Evolutionary conservation across 2,888 invertebrate species (phyloP).

Genomic region (Sussaba pulchella): DNA sequence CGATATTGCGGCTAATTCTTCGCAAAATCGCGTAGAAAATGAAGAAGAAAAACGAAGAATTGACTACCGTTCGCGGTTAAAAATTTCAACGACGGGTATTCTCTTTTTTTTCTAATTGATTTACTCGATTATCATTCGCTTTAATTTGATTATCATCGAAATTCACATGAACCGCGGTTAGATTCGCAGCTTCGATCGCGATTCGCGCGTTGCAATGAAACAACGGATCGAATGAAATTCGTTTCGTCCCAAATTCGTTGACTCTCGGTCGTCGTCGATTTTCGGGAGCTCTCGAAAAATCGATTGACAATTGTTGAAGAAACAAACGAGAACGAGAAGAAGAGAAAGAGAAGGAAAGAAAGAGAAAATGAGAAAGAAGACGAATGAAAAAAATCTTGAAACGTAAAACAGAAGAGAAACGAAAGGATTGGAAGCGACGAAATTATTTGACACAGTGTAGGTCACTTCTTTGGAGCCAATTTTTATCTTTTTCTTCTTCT

Average conservation of each 20-base stretch:
- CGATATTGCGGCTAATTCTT: constrained; percentile 12
- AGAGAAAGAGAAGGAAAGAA: too few species aligned
- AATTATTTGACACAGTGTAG: background rate
- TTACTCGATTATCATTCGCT: too few species aligned
- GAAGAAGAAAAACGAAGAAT: too few species aligned
- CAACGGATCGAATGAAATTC: background rate
- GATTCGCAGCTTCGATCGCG: background rate
- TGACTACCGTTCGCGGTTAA: background rate
- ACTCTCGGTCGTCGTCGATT: background rate
- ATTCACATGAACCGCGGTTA: background rate
- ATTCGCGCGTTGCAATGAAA: background rate
- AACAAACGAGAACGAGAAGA: too few species aligned
- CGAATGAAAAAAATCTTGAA: background rate
- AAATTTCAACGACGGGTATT: background rate
- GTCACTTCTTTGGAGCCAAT: background rate
- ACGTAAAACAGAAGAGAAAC: background rate
- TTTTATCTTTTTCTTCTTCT: too few species aligned
- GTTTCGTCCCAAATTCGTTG: constrained; percentile 19
- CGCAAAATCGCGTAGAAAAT: background rate
- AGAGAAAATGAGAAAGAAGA: too few species aligned
- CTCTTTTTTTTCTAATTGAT: too few species aligned
- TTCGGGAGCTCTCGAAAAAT: background rate
- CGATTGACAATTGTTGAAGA: background rate
- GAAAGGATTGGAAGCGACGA: background rate
- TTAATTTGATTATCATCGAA: too few species aligned